Conservation (phyloP, 2,888 invertebrate genomes). For the Taphrorychus bicolor region DNA sequence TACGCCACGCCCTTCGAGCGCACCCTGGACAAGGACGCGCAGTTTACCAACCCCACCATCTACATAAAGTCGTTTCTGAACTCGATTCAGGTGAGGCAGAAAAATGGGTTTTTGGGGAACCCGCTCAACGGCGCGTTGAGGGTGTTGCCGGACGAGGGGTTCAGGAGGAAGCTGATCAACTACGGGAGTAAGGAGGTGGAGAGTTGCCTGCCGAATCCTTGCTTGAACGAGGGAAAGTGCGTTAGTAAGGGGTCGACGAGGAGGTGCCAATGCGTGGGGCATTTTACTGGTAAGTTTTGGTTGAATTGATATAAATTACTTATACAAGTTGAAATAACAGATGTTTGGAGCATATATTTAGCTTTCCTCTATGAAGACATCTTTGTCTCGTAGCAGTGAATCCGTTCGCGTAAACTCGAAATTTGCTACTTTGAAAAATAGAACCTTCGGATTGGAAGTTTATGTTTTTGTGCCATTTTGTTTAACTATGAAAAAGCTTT, state of each 20-base stretch:
- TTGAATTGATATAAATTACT: too few species aligned
- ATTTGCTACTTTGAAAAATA: too few species aligned
- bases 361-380: too few species aligned
- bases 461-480: too few species aligned
- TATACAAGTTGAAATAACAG: too few species aligned
- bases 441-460: too few species aligned
- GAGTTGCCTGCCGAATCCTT: conserved; percentile 77
- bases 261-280: conserved; percentile 74
- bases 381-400: too few species aligned
- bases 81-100: conserved; percentile 68
- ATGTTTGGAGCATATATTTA: too few species aligned
- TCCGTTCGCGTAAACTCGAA: too few species aligned
- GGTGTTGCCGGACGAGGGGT: conserved; percentile 67
- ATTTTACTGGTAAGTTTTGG: conserved; percentile 72
- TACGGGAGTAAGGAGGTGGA: conserved; percentile 68
- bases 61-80: conserved; percentile 74
- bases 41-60: conserved; percentile 52
- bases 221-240: conserved; percentile 74
- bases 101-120: conserved; percentile 59
- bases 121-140: conserved; percentile 68
- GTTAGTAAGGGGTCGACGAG: conserved; percentile 65
- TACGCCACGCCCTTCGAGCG: neutral
- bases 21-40: neutral
- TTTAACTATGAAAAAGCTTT: too few species aligned
- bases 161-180: conserved; percentile 69